A percentile compares a stretch with the other conserved stretches of the same genome.
These are phyloP conservation scores for Siniperca knerii DNA, from an alignment of 2,113 vertebrate genomes.

Conservation along the genomic window DNA sequence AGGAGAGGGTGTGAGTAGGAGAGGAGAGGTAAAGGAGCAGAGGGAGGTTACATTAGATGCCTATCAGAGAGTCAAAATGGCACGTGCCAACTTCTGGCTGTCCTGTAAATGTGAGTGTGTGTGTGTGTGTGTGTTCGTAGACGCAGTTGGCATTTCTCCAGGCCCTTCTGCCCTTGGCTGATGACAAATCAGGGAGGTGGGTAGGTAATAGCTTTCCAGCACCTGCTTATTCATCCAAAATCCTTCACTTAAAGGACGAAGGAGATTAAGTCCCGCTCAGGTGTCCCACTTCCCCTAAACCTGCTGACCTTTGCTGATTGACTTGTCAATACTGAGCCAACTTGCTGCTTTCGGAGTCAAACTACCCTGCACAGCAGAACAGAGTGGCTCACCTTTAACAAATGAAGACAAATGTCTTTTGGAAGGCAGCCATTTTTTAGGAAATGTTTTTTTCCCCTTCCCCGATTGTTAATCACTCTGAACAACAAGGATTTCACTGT, in stretches of 20 bases:
- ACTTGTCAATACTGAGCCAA: constrained; percentile 74
- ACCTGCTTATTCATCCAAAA: constrained; percentile 83
- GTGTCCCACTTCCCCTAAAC: constrained; percentile 71
- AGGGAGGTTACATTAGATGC: constrained; percentile 63
- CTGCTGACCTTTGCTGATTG: constrained; percentile 81
- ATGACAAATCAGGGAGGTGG: constrained; percentile 71
- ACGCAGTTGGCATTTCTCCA: constrained; percentile 71
- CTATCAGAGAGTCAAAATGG: constrained; percentile 61
- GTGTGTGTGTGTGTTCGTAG: constrained; percentile 37
- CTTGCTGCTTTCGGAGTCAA: constrained; percentile 56
- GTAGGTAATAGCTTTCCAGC: constrained; percentile 76
- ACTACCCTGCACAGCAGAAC: constrained; percentile 57
- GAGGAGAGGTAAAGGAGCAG: constrained; percentile 47
- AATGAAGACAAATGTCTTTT: constrained; percentile 79
- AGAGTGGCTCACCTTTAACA: constrained; percentile 66
- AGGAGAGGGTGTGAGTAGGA: constrained; percentile 40
- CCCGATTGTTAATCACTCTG: constrained; percentile 57
- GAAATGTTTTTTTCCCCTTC: constrained; percentile 36
- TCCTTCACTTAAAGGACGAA: constrained; percentile 81
- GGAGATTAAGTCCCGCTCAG: constrained; percentile 78
- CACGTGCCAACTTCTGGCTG: constrained; percentile 66
- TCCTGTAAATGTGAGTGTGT: constrained; percentile 26
- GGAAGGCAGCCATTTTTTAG: constrained; percentile 60
- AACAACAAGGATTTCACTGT: constrained; percentile 60
- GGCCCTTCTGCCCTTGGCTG: constrained; percentile 76